Evolutionary conservation across 2,888 invertebrate genomes (phyloP).

Genomic region (Chalcosyrphus nemorum): DNA sequence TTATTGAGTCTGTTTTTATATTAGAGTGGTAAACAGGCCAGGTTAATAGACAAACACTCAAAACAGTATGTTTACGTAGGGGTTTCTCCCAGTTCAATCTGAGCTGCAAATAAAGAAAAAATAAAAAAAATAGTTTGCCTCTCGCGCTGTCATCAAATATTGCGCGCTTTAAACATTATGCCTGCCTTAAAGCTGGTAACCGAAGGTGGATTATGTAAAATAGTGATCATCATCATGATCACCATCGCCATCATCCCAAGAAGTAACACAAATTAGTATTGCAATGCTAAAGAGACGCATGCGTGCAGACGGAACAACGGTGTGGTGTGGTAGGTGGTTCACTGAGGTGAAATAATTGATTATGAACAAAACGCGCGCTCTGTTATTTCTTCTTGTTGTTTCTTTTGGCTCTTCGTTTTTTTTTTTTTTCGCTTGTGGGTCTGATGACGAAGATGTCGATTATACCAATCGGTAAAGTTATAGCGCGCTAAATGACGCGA

Average conservation of each 20-base stretch:
- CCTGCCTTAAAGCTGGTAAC: neutral
- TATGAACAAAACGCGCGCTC: constrained; percentile 9
- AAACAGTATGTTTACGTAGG: neutral
- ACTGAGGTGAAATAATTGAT: constrained; percentile 20
- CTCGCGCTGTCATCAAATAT: constrained; percentile 3
- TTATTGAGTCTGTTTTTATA: neutral
- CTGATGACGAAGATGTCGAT: constrained; percentile 31
- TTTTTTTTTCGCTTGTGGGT: neutral
- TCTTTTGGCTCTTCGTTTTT: neutral
- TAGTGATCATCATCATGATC: constrained; percentile 15
- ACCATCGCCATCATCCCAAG: neutral
- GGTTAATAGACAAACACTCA: neutral
- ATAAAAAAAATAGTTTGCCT: neutral
- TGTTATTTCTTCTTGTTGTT: neutral
- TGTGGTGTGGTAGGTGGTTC: neutral
- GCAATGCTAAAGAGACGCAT: constrained; percentile 32
- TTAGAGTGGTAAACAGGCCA: neutral
- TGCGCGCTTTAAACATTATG: neutral
- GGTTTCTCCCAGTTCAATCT: neutral
- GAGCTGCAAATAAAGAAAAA: neutral
- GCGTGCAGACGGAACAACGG: constrained; percentile 1
- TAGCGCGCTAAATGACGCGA: constrained; percentile 29
- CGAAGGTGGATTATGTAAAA: constrained; percentile 27
- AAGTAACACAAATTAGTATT: constrained; percentile 28
- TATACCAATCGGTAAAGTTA: constrained; percentile 48